These are phyloP conservation scores for Drosophila lacteicornis DNA, from an alignment of 1,140 invertebrate species.

Conservation along the genomic window DNA sequence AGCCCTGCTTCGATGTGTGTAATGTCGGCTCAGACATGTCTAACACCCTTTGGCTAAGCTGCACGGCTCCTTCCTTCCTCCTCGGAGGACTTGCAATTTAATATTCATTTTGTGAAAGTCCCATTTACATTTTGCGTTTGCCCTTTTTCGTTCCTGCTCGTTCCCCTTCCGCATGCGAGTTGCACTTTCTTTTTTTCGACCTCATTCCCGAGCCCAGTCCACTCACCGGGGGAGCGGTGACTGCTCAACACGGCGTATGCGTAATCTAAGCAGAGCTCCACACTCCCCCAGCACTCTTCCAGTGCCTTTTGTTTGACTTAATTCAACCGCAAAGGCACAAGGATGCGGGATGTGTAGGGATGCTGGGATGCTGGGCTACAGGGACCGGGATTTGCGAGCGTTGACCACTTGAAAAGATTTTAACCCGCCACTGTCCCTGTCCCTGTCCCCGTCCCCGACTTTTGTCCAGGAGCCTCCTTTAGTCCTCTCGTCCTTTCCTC, in stretches of 20 bases:
- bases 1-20: slow-evolving; percentile 26
- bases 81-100: slow-evolving; percentile 65
- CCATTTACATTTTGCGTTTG: slow-evolving; percentile 75
- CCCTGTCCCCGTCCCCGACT: slow-evolving; percentile 18
- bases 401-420: slow-evolving; percentile 58
- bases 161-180: slow-evolving; percentile 32
- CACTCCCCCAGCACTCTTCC: slow-evolving; percentile 16
- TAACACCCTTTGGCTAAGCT: slow-evolving; percentile 47
- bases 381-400: slow-evolving; percentile 44
- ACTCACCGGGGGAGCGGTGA: slow-evolving; percentile 14
- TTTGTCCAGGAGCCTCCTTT: slow-evolving; percentile 14
- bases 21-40: slow-evolving; percentile 61
- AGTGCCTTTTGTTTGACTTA: slow-evolving; percentile 70
- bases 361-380: not conserved
- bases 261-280: slow-evolving; percentile 69
- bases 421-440: slow-evolving; percentile 10
- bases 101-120: slow-evolving; percentile 79
- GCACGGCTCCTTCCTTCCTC: not conserved
- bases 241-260: slow-evolving; percentile 67
- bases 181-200: slow-evolving; percentile 60
- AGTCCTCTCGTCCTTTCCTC: not conserved
- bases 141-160: slow-evolving; percentile 29
- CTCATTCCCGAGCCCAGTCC: slow-evolving; percentile 26
- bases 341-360: slow-evolving; percentile 42
- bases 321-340: slow-evolving; percentile 75